Conservation (phyloP, 2,888 invertebrate species). For the Arrhopalites spinosus region DNA sequence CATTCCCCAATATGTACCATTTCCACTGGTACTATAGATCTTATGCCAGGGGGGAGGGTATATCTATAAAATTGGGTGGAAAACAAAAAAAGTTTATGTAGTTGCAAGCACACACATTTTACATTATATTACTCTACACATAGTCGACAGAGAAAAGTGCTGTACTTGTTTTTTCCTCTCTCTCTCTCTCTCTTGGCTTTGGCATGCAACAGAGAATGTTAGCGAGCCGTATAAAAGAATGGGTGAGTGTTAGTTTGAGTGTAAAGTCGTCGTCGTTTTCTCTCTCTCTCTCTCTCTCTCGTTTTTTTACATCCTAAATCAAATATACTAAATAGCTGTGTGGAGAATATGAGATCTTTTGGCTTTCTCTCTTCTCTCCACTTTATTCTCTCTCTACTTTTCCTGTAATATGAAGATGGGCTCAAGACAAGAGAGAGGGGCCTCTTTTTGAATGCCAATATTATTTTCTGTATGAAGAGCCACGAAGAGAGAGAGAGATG, state of each 20-base stretch:
- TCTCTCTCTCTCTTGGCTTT: too few species aligned
- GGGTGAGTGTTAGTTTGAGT: conserved; percentile 30
- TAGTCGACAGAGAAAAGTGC: too few species aligned
- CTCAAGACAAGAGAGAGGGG: background rate
- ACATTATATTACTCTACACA: too few species aligned
- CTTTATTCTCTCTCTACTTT: background rate
- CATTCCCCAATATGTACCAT: too few species aligned
- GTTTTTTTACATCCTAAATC: conserved; percentile 39
- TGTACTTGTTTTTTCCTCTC: too few species aligned
- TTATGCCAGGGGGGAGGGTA: too few species aligned
- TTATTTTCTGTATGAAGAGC: too few species aligned
- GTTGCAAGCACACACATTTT: background rate
- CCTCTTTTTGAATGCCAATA: too few species aligned
- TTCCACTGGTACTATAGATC: too few species aligned
- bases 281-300: too few species aligned
- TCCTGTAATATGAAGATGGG: background rate
- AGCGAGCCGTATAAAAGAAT: conserved; percentile 18
- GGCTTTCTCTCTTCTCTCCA: conserved; percentile 19
- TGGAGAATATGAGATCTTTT: conserved; percentile 32
- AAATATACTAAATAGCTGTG: conserved; percentile 38
- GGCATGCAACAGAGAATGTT: conserved; percentile 13
- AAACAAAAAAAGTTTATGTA: too few species aligned
- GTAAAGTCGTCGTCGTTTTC: conserved; percentile 34
- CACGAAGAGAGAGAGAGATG: background rate
- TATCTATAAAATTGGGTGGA: too few species aligned